Evolutionary conservation across 2,888 invertebrate genomes (phyloP), one percentile per base, ranked within the genome.

Genomic region (Deilephila elpenor): DNA sequence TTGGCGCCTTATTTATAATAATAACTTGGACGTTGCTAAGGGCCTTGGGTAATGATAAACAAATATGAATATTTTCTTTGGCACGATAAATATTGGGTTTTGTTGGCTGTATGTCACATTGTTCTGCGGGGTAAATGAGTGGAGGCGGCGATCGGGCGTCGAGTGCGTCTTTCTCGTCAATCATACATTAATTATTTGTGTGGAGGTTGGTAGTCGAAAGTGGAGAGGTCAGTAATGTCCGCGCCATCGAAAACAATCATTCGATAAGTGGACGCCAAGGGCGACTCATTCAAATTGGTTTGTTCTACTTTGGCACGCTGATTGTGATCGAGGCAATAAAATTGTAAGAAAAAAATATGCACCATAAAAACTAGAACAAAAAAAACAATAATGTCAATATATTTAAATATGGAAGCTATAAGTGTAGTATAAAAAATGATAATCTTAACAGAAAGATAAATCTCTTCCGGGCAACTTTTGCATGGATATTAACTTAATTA

Each of bases 161-260:
- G 75, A 79, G 78, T 76, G 75, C 72, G 74, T 78, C 80, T 80
- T 77, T 77, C 77, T 78, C 78, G 83, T 87, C 83, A 85, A 85
- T 87, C 84, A 84, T 78, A 78, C 78, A 81, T 84, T 86, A 88
- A 86, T 89, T 86, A 85, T 88, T 87, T 84, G 82, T 82, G 80
- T 85, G 84, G 83, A 79, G 81, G 78, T 75, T 84, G 80, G 88
- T 87, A 88, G 89, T 88, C 81, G 82, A 84, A 84, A 85, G 82
- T 88, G 77, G 78, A 85, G 86, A 84, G 86, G 85, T 78, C 79
- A 80, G 86, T 87, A 87, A 86, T 84, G 86, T 86, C 85, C 86
- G 84, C 82, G 82, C 84, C 84, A 87, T 89, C 86, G 86, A 87
- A 89, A 89, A 90, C 90, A 90, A 90, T 89, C 87, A 85, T 79